Conservation (phyloP, 2,113 vertebrate genomes). For the Ammodytes marinus region DNA sequence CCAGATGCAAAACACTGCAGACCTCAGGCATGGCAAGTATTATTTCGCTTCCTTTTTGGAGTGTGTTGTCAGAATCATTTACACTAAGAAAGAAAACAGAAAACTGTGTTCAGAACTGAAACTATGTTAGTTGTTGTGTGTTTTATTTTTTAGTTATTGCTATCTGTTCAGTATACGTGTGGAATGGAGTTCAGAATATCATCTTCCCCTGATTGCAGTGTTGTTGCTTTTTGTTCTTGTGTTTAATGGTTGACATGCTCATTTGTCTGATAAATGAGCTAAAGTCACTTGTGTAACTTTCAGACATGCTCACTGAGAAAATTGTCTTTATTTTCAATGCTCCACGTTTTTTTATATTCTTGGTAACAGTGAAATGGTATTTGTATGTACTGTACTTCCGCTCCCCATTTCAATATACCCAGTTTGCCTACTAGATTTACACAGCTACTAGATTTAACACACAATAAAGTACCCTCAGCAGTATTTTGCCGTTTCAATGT, state of each 20-base stretch:
- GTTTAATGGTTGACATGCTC: conserved; percentile 12
- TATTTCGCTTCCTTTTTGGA: background rate
- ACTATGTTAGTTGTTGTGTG: background rate
- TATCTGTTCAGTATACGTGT: background rate
- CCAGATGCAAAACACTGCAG: conserved; percentile 61
- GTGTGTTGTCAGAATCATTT: conserved; percentile 47
- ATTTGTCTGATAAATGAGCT: conserved; percentile 32
- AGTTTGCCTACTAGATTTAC: conserved; percentile 57
- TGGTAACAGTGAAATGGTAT: background rate
- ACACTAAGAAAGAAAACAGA: conserved; percentile 2
- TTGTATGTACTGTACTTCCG: conserved; percentile 33
- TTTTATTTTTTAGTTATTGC: background rate
- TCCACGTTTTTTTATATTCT: background rate
- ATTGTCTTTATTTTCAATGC: background rate
- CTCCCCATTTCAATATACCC: conserved; percentile 54
- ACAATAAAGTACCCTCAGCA: conserved; percentile 62
- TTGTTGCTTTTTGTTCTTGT: conserved; percentile 4
- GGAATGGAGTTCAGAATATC: background rate
- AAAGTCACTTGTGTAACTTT: conserved; percentile 25
- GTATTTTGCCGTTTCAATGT: conserved; percentile 71
- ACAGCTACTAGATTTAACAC: conserved; percentile 60
- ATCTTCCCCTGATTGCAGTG: conserved; percentile 11
- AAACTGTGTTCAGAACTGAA: conserved; percentile 6
- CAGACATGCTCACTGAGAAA: background rate
- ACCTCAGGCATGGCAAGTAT: conserved; percentile 41